Conservation (phyloP, 2,888 invertebrate genomes). For the Branchinecta sandiegonensis region DNA sequence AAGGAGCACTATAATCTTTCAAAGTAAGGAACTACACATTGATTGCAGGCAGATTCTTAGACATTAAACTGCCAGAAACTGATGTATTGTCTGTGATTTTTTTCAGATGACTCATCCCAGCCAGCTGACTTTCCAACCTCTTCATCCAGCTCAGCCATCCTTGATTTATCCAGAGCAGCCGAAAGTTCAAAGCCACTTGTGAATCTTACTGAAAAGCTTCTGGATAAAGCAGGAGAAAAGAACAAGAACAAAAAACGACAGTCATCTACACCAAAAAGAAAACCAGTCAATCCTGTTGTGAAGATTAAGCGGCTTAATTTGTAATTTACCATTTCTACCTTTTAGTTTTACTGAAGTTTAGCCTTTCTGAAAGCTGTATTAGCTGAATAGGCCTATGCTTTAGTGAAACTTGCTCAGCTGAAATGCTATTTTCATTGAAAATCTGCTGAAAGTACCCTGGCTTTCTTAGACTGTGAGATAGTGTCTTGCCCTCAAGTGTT, state of each 20-base stretch:
- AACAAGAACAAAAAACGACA: background rate
- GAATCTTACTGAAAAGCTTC: background rate
- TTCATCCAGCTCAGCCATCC: background rate
- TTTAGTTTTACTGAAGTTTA: background rate
- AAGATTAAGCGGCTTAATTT: constrained; percentile 5
- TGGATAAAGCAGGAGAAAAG: constrained; percentile 4
- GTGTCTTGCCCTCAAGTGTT: too few species aligned
- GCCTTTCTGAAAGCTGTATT: background rate
- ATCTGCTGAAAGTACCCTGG: too few species aligned
- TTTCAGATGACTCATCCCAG: constrained; percentile 11
- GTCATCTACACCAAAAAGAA: background rate
- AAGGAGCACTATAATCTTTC: too few species aligned
- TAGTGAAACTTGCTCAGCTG: too few species aligned
- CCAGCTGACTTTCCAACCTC: background rate
- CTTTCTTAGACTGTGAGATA: too few species aligned
- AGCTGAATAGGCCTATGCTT: background rate
- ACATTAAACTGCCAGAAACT: too few species aligned
- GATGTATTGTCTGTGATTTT: background rate
- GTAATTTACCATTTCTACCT: background rate
- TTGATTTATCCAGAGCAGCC: constrained; percentile 6
- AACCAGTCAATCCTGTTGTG: background rate
- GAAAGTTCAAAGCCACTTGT: background rate
- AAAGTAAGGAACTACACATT: too few species aligned
- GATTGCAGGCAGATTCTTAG: too few species aligned
- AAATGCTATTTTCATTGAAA: too few species aligned